Percentiles rank a stretch among this genome's conserved stretches.
Conservation (phyloP, 2,113 vertebrate species). For the Electrona antarctica region DNA sequence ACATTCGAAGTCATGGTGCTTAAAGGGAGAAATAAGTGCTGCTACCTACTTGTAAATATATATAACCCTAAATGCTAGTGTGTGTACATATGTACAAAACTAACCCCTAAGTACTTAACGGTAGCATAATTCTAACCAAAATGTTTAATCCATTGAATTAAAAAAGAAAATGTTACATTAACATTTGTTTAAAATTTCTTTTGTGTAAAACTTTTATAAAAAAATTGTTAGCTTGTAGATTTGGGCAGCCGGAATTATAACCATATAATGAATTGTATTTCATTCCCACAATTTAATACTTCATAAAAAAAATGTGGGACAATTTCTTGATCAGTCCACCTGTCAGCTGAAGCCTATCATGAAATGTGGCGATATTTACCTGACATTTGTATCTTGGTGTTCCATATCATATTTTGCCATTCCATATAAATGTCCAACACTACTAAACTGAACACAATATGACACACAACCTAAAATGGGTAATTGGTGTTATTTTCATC, state of each 20-base stretch:
- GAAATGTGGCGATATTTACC: constrained; percentile 47
- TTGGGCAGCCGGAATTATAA: constrained; percentile 26
- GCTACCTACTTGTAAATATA: constrained; percentile 70
- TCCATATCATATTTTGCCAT: constrained; percentile 25
- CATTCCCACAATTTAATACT: constrained; percentile 13
- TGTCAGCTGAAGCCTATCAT: constrained; percentile 54
- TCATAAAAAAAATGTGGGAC: constrained; percentile 34
- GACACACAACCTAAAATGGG: constrained; percentile 4
- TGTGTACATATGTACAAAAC: constrained; percentile 74
- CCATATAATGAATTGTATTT: constrained; percentile 13
- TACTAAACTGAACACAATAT: constrained; percentile 23
- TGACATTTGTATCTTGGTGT: constrained; percentile 38
- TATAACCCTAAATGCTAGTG: constrained; percentile 41
- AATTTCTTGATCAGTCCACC: constrained; percentile 8
- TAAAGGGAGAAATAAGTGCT: constrained; percentile 41
- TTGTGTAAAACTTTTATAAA: constrained; percentile 58
- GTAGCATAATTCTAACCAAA: constrained; percentile 62
- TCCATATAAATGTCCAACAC: constrained; percentile 31
- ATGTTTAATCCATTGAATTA: no score
- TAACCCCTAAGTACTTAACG: constrained; percentile 55
- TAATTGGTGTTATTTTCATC: constrained; percentile 17
- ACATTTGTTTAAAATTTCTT: constrained; percentile 68
- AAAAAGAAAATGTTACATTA: constrained; percentile 74
- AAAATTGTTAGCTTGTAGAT: constrained; percentile 42
- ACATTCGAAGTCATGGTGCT: constrained; percentile 22